A percentile compares a stretch with the other conserved stretches of the same genome.
Evolutionary conservation across 2,888 invertebrate genomes (phyloP).

Genomic region (Melieria picta): DNA sequence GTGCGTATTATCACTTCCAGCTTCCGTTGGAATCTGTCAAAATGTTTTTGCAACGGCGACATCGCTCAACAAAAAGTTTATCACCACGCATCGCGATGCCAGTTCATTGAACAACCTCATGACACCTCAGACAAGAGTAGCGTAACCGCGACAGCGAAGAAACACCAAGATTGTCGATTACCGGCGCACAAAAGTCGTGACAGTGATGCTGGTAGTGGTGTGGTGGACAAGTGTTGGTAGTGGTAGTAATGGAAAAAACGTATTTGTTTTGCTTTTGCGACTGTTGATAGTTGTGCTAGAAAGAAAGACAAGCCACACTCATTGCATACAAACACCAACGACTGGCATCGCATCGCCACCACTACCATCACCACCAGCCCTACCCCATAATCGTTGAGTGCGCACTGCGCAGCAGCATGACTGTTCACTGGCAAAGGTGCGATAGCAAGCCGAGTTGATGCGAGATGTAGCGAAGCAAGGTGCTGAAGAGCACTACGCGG

Average conservation of each 20-base stretch:
- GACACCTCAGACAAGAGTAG: not conserved
- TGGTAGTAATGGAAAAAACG: not conserved
- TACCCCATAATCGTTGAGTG: too few species aligned
- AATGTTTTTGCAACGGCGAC: slow-evolving; percentile 68
- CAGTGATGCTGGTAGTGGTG: not conserved
- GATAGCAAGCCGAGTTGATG: too few species aligned
- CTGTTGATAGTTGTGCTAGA: not conserved
- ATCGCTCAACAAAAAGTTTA: slow-evolving; percentile 51
- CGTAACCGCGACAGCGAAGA: not conserved
- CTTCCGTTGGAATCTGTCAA: slow-evolving; percentile 73
- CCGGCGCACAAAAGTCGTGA: not conserved
- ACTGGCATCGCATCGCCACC: too few species aligned
- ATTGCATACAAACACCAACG: too few species aligned
- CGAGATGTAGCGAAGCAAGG: too few species aligned
- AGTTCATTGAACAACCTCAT: slow-evolving; percentile 52
- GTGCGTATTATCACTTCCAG: slow-evolving; percentile 85
- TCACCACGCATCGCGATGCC: slow-evolving; percentile 47
- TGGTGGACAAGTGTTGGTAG: not conserved
- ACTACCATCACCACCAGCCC: too few species aligned
- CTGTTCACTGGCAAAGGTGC: too few species aligned
- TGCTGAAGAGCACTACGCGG: too few species aligned
- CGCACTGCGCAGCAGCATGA: too few species aligned
- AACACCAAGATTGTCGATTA: not conserved
- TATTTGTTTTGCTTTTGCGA: not conserved
- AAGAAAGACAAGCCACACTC: not conserved